Evolutionary conservation across 2,888 invertebrate genomes (phyloP).

Genomic region (Monoplex corrugatus): DNA sequence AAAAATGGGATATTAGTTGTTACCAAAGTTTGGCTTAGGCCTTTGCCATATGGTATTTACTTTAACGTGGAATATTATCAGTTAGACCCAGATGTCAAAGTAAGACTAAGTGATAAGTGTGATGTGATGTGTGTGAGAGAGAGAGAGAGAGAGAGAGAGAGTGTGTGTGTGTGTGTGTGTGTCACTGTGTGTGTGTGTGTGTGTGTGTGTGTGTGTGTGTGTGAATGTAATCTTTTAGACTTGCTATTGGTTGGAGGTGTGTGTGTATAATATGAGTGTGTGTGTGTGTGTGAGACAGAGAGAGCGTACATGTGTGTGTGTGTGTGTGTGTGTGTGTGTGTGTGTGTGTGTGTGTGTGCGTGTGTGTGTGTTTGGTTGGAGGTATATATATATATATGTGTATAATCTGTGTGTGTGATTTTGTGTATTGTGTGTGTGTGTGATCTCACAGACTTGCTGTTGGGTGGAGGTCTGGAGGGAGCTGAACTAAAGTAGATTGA

Average conservation of each 20-base stretch:
- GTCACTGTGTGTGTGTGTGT: no score
- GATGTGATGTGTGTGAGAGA: background rate
- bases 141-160: background rate
- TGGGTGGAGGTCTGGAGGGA: no score
- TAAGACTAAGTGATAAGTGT: no score
- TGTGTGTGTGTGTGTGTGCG: background rate
- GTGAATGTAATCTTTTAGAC: background rate
- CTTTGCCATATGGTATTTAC: no score
- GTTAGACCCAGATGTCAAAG: no score
- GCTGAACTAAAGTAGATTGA: no score
- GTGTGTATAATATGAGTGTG: conserved; percentile 9
- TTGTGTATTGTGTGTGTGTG: no score
- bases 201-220: background rate
- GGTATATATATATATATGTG: background rate
- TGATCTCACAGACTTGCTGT: no score
- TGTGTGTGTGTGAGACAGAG: background rate
- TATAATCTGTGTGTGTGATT: background rate
- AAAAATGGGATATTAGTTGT: no score
- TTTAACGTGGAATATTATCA: no score
- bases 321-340: background rate
- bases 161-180: no score
- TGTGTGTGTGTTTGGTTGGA: background rate
- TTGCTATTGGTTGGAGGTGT: background rate
- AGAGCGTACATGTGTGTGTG: background rate
- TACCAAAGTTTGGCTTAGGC: no score